Evolutionary conservation across 2,113 vertebrate species (phyloP).

Genomic region (Gnathochromis pfefferi): DNA sequence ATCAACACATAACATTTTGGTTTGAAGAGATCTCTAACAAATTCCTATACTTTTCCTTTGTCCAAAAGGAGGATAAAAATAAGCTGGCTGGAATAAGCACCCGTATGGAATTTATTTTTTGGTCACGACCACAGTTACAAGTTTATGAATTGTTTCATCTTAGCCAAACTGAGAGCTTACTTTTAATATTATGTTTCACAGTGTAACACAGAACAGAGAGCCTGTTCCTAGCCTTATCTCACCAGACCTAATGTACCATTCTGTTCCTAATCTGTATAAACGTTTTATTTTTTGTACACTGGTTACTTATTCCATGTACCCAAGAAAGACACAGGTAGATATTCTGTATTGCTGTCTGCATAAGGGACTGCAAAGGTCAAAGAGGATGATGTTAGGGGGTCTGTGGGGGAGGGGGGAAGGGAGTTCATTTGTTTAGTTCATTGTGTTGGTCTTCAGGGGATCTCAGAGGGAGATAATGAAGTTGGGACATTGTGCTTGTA

Average conservation of each 20-base stretch:
- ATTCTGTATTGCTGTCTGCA: neutral
- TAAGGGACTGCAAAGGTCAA: neutral
- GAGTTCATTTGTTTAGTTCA: neutral
- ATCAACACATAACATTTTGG: neutral
- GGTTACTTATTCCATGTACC: neutral
- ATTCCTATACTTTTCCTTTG: neutral
- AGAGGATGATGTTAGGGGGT: neutral
- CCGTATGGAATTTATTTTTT: neutral
- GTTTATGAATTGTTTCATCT: neutral
- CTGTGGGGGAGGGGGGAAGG: neutral
- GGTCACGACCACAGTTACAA: neutral
- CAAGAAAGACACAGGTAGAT: neutral
- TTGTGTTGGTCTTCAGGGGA: neutral
- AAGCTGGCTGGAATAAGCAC: neutral
- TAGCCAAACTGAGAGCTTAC: neutral
- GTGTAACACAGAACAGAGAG: neutral
- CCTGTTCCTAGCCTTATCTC: neutral
- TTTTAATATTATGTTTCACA: neutral
- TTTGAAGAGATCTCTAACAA: neutral
- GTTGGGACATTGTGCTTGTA: neutral
- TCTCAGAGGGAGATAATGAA: neutral
- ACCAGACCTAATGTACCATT: neutral
- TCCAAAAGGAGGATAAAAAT: neutral
- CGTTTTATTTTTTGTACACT: neutral
- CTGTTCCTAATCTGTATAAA: neutral